Evolutionary conservation across 2,888 invertebrate species (phyloP).

Genomic region (Cheilosia impressa): DNA sequence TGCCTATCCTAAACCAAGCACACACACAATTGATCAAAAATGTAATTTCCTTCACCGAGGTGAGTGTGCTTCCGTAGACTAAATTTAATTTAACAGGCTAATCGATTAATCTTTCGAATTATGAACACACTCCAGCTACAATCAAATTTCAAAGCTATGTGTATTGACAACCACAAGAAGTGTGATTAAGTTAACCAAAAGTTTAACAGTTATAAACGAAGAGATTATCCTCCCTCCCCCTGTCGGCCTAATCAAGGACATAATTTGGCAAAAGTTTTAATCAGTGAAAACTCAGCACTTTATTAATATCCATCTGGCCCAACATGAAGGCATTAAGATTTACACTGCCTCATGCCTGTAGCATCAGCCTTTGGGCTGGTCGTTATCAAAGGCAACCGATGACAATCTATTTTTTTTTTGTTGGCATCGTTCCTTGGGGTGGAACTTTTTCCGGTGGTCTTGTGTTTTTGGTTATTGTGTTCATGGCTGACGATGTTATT

Average conservation of each 20-base stretch:
- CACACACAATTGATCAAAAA: too few species aligned
- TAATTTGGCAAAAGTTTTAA: slow-evolving; percentile 59
- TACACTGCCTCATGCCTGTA: not conserved
- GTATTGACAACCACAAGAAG: slow-evolving; percentile 14
- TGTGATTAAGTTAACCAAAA: slow-evolving; percentile 31
- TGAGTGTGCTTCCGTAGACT: too few species aligned
- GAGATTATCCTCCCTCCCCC: not conserved
- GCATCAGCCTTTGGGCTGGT: slow-evolving; percentile 22
- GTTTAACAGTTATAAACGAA: slow-evolving; percentile 7
- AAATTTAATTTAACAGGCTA: too few species aligned
- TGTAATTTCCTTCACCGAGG: too few species aligned
- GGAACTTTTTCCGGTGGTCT: slow-evolving; percentile 9
- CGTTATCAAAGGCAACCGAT: slow-evolving; percentile 57
- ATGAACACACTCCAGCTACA: not conserved
- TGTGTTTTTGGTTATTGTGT: slow-evolving; percentile 29
- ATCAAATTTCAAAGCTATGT: slow-evolving; percentile 23
- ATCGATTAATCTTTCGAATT: too few species aligned
- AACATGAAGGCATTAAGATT: slow-evolving; percentile 37
- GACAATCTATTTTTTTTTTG: slow-evolving; percentile 42
- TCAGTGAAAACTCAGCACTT: slow-evolving; percentile 58
- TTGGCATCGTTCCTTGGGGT: slow-evolving; percentile 3
- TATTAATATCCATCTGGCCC: slow-evolving; percentile 38
- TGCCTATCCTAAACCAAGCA: too few species aligned
- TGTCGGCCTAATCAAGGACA: slow-evolving; percentile 42
- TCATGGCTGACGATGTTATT: slow-evolving; percentile 18